Evolutionary conservation across 2,888 invertebrate genomes (phyloP).

Genomic region (Drosophila colorata): DNA sequence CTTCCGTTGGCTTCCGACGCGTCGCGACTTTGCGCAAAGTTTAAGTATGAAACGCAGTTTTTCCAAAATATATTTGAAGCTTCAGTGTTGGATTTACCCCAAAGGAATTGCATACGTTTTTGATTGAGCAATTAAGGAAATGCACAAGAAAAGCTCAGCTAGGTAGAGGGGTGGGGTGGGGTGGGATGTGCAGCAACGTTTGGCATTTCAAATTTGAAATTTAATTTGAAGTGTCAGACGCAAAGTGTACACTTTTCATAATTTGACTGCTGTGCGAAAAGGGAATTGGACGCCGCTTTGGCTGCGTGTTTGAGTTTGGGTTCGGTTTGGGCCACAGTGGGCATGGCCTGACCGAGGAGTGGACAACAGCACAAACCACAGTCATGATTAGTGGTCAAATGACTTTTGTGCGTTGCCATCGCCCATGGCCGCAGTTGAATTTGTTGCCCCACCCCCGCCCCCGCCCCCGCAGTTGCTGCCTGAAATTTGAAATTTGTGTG

Average conservation of each 20-base stretch:
- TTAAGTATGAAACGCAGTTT: conserved; percentile 63
- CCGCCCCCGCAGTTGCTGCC: background rate
- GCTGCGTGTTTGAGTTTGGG: conserved; percentile 7
- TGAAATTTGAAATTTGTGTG: conserved; percentile 4
- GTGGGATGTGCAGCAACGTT: background rate
- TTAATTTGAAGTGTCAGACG: conserved; percentile 73
- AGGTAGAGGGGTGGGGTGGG: background rate
- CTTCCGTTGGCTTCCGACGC: conserved; percentile 57
- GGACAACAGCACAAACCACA: conserved; percentile 61
- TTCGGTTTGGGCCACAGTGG: conserved; percentile 17
- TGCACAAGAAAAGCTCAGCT: conserved; percentile 35
- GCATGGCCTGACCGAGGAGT: conserved; percentile 32
- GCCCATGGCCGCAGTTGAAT: conserved; percentile 16
- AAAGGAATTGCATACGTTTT: conserved; percentile 77
- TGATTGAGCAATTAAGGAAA: conserved; percentile 78
- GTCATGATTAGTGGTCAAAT: conserved; percentile 76
- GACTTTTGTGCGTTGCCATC: conserved; percentile 59
- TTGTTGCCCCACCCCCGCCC: conserved; percentile 8
- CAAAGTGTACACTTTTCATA: conserved; percentile 76
- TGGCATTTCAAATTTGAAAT: conserved; percentile 62
- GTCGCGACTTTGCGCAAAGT: conserved; percentile 47
- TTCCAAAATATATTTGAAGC: conserved; percentile 46
- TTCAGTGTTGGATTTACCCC: conserved; percentile 61
- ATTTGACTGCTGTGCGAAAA: conserved; percentile 63
- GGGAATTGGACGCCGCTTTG: conserved; percentile 44